Conservation (phyloP, 2,113 vertebrate genomes). For the Dasyurus viverrinus region DNA sequence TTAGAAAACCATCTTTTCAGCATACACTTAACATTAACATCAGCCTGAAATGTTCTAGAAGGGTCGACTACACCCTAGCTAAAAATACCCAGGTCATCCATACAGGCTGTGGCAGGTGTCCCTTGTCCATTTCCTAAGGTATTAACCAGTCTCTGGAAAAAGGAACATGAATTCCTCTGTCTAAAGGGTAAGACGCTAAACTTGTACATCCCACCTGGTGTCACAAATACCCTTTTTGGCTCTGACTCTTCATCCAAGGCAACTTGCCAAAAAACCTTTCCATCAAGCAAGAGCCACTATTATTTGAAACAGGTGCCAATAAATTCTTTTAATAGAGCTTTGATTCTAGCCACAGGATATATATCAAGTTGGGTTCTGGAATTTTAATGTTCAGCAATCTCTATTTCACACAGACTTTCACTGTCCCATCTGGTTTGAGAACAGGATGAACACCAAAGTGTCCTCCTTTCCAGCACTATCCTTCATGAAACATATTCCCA, state of each 20-base stretch:
- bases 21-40: not conserved
- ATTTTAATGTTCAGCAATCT: not conserved
- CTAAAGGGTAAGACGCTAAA: not conserved
- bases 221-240: not conserved
- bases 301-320: not conserved
- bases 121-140: not conserved
- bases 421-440: not conserved
- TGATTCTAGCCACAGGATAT: not conserved
- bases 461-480: not conserved
- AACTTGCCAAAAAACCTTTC: not conserved
- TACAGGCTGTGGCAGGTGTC: not conserved
- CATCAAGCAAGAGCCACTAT: not conserved
- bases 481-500: not conserved
- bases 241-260: not conserved
- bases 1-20: not conserved
- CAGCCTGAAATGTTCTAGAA: not conserved
- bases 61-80: not conserved
- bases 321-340: not conserved
- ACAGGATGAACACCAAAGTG: not conserved
- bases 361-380: not conserved
- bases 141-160: not conserved
- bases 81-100: not conserved
- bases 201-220: not conserved
- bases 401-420: not conserved
- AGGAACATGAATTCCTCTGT: not conserved